Percentiles rank a stretch among this genome's conserved stretches.
These are phyloP conservation scores for Polypterus senegalus DNA, from an alignment of 2,113 vertebrate species.

Conservation along the genomic window DNA sequence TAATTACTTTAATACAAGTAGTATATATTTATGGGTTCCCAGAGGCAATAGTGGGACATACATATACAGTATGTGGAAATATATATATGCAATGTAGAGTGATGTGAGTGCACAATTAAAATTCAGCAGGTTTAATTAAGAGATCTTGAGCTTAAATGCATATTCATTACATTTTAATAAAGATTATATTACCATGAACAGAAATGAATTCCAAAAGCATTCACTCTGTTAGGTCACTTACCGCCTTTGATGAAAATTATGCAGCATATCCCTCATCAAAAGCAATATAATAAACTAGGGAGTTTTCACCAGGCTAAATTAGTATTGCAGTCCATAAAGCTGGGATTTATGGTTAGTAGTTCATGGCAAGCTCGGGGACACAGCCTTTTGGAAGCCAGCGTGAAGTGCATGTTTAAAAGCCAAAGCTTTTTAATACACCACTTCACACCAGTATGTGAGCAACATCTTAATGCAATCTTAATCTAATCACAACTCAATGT, in stretches of 20 bases:
- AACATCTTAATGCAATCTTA: too few relatives aligned
- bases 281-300: not conserved
- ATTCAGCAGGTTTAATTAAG: not conserved
- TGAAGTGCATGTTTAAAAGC: too few relatives aligned
- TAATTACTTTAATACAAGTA: too few relatives aligned
- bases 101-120: not conserved
- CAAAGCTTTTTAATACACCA: too few relatives aligned
- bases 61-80: too few relatives aligned
- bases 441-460: too few relatives aligned
- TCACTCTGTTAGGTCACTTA: not conserved
- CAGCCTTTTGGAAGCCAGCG: not conserved
- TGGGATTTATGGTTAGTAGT: not conserved
- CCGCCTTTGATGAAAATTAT: not conserved
- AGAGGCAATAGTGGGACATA: too few relatives aligned
- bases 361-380: not conserved
- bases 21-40: too few relatives aligned
- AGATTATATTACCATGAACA: not conserved
- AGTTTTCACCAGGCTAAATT: not conserved
- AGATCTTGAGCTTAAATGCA: not conserved
- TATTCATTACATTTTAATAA: conserved; percentile 2
- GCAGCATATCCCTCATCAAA: not conserved
- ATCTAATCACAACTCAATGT: too few relatives aligned
- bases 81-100: not conserved
- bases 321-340: not conserved
- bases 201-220: not conserved